These are phyloP conservation scores for Allacma fusca DNA, from an alignment of 2,888 invertebrate species.

Conservation along the genomic window DNA sequence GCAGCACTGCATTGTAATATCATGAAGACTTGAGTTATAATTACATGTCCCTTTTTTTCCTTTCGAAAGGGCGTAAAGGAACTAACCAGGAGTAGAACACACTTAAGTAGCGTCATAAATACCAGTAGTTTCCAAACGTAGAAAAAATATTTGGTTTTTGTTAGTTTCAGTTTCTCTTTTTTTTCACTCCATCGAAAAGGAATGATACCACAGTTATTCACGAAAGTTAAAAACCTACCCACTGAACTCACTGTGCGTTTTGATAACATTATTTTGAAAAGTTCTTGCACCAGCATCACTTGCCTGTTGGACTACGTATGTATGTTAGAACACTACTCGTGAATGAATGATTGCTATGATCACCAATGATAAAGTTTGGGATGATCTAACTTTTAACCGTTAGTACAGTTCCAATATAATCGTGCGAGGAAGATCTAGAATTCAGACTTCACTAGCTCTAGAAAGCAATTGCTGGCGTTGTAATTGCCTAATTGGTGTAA, in stretches of 20 bases:
- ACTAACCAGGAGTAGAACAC: neutral
- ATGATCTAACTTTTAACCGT: no score
- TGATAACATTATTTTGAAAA: no score
- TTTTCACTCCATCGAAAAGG: neutral
- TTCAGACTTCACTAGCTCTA: no score
- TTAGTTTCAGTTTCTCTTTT: neutral
- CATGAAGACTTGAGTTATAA: neutral
- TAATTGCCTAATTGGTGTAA: no score
- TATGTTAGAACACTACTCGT: no score
- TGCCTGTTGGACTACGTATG: no score
- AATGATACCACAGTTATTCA: neutral
- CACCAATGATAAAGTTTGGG: no score
- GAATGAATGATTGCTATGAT: no score
- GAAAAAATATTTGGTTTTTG: constrained; percentile 1
- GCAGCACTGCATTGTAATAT: neutral
- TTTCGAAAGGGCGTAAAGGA: neutral
- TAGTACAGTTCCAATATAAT: no score
- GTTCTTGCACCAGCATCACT: no score
- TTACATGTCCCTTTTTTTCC: neutral
- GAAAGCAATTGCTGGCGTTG: no score
- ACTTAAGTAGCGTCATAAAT: neutral
- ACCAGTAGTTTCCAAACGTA: neutral
- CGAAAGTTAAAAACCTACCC: neutral
- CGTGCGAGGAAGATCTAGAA: no score
- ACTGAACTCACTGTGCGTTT: neutral